phyloP scores from a whole-genome alignment of 2,888 invertebrate species.

The Campaea margaritaria region DNA sequence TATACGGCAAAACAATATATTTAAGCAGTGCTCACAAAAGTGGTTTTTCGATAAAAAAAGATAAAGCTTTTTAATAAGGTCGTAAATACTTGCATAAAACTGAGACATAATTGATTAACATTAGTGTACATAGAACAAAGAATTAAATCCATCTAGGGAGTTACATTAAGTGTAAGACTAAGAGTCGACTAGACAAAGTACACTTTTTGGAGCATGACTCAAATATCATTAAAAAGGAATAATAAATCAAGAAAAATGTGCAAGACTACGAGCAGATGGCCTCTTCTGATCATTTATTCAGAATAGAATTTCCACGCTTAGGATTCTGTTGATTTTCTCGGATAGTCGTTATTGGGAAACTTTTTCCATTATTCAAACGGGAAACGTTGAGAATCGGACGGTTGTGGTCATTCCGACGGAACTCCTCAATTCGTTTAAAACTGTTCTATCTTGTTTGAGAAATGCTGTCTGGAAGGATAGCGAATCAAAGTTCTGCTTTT shows the following conservation, averaged over 20 bases:
- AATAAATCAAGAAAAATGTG: conserved; percentile 13
- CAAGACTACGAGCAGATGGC: conserved; percentile 11
- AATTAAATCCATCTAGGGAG: no score
- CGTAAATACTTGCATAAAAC: no score
- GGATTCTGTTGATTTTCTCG: conserved; percentile 53
- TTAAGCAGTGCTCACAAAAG: no score
- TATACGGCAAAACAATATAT: no score
- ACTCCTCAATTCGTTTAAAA: conserved; percentile 23
- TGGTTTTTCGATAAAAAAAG: no score
- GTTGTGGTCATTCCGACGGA: conserved; percentile 48
- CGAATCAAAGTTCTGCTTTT: background rate
- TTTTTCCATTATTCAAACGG: conserved; percentile 66
- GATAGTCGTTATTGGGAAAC: conserved; percentile 58
- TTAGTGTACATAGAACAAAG: no score
- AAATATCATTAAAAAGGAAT: background rate
- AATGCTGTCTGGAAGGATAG: conserved; percentile 1
- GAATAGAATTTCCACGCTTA: conserved; percentile 33
- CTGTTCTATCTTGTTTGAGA: conserved; percentile 21
- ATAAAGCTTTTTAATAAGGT: no score
- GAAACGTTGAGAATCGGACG: conserved; percentile 55
- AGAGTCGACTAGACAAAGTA: background rate
- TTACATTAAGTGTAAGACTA: no score
- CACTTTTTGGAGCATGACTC: background rate
- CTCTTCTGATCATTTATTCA: conserved; percentile 27
- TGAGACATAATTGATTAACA: no score